Evolutionary conservation across 2,888 invertebrate species (phyloP).

Genomic region (Himalopsyche japonica): DNA sequence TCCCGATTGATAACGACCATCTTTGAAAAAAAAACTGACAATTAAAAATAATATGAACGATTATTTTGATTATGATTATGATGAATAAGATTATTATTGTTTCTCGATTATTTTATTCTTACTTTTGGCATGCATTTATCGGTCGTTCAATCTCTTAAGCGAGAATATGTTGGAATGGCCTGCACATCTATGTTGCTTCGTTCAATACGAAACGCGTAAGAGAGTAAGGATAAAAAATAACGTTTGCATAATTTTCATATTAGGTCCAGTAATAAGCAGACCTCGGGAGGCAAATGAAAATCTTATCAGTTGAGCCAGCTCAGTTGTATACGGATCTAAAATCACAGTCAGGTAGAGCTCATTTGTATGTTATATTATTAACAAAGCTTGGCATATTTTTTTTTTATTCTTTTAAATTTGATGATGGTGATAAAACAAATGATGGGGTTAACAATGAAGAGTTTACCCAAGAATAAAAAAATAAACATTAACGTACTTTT

Average conservation of each 20-base stretch:
- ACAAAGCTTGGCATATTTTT: neutral
- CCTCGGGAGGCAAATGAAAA: conserved; percentile 25
- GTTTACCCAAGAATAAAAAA: neutral
- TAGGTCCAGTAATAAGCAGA: conserved; percentile 10
- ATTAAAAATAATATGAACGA: no score
- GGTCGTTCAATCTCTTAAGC: neutral
- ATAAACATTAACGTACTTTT: no score
- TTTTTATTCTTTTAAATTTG: neutral
- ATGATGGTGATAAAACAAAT: neutral
- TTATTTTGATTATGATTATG: no score
- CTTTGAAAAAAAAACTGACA: no score
- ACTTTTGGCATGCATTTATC: neutral
- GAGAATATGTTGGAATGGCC: no score
- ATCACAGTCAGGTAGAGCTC: neutral
- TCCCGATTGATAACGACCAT: no score
- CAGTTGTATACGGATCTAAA: neutral
- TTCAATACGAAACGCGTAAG: neutral
- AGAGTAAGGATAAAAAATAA: neutral
- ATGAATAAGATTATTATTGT: no score
- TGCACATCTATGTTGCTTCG: neutral
- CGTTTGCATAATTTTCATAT: conserved; percentile 21
- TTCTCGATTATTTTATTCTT: no score
- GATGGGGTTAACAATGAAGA: neutral
- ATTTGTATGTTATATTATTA: neutral
- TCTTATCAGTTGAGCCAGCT: conserved; percentile 10